Base-by-base conservation (phyloP, 2,113 vertebrate genomes). In the Carlito syrichta region DNA sequence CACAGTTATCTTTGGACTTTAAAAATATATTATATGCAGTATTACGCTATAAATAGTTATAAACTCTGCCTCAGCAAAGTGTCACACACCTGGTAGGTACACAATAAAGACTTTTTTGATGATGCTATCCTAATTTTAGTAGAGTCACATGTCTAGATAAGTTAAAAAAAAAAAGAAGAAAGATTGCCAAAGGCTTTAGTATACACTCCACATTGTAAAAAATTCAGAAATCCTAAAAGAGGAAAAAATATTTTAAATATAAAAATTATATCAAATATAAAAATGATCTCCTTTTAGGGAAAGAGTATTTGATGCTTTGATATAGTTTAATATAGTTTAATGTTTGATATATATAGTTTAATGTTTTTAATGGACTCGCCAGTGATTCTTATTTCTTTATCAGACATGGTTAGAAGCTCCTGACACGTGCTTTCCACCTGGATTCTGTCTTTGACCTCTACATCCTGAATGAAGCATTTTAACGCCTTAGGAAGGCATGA, bases 1-100 rank as follows among this genome's bases (percentile, higher is more conserved):
- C 96, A 73, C 50, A 96, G 97, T 92, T 97, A 97, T 97, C 97
- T 97, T 96, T 98, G 98, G 96, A 97, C 96, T 97, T 98, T 95
- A 96, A 97, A 98, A 95, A 96, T 94, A 95, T 94, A 96, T 86
- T 87, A 19, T 82, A 83, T 96, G 45, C 71, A 93, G 87, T 82
- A 96, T 95, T 87, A 88, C 48, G 82, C 96, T 95, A 97, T 96
- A 98, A 96, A 98, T 95, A 97, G 84, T 56, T 86, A 88, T 92
- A 94, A 95, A 96, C 97, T 97, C 89, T 98, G 89, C 77, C 62
- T 96, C 81, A 92, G 96, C 84, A 94, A 86, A 96, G 91, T 92
- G 76, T 63, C 69, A 82, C 1, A 8, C 94, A 98, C 98, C 97
- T 98, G 92, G 93, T 92, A 93, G 96, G 83, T 97, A 62, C 30